A percentile compares a stretch with the other conserved stretches of the same genome.
These are phyloP conservation scores for Spongia lamella DNA, from an alignment of 37 sponge, comb jelly and placozoan species.

Conservation along the genomic window DNA sequence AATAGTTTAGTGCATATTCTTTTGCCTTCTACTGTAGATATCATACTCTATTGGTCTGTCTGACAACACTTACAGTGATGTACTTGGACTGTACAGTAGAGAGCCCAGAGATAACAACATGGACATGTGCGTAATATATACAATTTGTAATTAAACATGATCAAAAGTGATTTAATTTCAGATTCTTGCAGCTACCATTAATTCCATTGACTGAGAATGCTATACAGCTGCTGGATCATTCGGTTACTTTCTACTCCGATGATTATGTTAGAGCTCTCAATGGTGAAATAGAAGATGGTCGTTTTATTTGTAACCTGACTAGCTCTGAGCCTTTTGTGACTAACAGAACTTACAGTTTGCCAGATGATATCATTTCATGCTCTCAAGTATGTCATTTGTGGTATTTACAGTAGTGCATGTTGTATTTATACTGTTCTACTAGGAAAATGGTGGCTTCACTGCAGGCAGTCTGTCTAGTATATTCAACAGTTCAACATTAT, in stretches of 20 bases:
- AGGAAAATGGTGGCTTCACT: conserved; percentile 67
- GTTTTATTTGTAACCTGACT: conserved; percentile 44
- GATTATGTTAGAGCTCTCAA: conserved; percentile 64
- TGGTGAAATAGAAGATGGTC: conserved; percentile 52
- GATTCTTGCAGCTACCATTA: conserved; percentile 55
- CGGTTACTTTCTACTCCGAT: conserved; percentile 39
- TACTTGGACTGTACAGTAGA: conserved; percentile 56
- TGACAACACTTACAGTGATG: conserved; percentile 76
- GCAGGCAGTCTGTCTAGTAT: conserved; percentile 50
- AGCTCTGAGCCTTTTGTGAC: conserved; percentile 14
- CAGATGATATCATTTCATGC: conserved; percentile 44
- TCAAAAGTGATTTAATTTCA: background rate
- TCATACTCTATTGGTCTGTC: conserved; percentile 55
- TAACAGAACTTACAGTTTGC: conserved; percentile 29
- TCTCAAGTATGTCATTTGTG: conserved; percentile 8
- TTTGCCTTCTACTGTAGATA: background rate
- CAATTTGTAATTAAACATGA: background rate
- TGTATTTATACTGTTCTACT: background rate
- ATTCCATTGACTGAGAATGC: conserved; percentile 23
- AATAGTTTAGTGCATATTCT: background rate
- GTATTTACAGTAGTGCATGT: conserved; percentile 14
- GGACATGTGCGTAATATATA: conserved; percentile 14
- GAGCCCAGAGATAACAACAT: conserved; percentile 51
- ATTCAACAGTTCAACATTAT: conserved; percentile 38
- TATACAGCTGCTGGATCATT: conserved; percentile 14